Evolutionary conservation across 92 coral and sea anemone genomes (phyloP).

Genomic region (Palythoa grandiflora): DNA sequence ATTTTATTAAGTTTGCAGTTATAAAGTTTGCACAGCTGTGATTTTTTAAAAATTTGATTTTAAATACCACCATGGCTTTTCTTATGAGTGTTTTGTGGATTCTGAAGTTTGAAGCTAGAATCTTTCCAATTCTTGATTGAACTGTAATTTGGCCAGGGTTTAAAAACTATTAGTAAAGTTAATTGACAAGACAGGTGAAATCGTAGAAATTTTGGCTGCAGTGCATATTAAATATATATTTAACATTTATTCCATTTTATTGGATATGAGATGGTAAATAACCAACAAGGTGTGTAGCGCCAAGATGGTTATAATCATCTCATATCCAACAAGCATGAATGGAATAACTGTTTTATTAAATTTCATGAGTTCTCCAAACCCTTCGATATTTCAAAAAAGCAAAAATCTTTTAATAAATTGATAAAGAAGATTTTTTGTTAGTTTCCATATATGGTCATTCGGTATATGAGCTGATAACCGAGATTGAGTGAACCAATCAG

Average conservation of each 20-base stretch:
- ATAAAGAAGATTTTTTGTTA: not conserved
- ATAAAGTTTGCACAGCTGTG: slow-evolving; percentile 5
- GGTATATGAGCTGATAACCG: too few species aligned
- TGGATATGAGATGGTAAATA: too few species aligned
- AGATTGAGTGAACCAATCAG: too few species aligned
- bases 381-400: not conserved
- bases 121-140: slow-evolving; percentile 1
- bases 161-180: not conserved
- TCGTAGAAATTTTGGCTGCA: not conserved
- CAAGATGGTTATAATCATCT: not conserved
- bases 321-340: too few species aligned
- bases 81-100: not conserved
- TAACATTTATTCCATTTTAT: too few species aligned
- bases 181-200: slow-evolving; percentile 1
- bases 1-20: slow-evolving; percentile 2
- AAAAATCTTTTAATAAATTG: not conserved
- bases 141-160: slow-evolving; percentile 2
- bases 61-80: slow-evolving; percentile 4
- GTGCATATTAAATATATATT: not conserved
- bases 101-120: not conserved
- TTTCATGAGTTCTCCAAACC: not conserved
- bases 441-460: too few species aligned
- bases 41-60: not conserved
- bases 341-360: too few species aligned
- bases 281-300: not conserved